Evolutionary conservation across 2,888 invertebrate species (phyloP).

Genomic region (Resseliella maxima): DNA sequence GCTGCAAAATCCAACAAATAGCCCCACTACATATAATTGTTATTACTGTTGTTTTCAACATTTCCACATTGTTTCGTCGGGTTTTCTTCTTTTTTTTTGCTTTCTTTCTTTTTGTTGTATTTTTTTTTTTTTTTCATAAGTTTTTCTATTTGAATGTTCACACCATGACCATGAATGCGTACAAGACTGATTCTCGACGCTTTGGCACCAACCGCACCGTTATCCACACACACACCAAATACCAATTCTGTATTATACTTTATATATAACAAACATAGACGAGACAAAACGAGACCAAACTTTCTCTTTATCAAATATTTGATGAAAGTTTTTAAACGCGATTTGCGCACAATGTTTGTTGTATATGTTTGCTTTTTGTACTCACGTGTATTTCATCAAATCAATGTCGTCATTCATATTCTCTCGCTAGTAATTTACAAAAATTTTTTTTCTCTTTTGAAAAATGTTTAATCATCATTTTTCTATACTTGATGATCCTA

Average conservation of each 20-base stretch:
- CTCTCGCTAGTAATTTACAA: background rate
- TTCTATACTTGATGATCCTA: background rate
- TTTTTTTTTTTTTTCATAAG: background rate
- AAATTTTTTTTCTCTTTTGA: background rate
- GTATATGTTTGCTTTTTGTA: background rate
- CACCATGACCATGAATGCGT: background rate
- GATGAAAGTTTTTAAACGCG: background rate
- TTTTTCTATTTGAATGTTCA: background rate
- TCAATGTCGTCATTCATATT: background rate
- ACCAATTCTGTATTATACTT: background rate
- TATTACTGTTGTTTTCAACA: constrained; percentile 28
- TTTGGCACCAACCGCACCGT: background rate
- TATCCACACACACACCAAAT: background rate
- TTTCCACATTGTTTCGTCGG: constrained; percentile 42
- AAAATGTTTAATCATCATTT: background rate
- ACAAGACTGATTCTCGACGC: background rate
- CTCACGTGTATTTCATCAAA: background rate
- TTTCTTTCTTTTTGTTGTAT: too few species aligned
- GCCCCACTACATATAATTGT: constrained; percentile 46
- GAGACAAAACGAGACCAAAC: background rate
- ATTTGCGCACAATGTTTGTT: background rate
- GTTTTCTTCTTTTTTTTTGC: background rate
- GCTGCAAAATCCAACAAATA: constrained; percentile 20
- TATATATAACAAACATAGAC: background rate
- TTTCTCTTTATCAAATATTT: background rate